phyloP scores from a whole-genome alignment of 1,140 invertebrate genomes.

The Psix sp. region DNA sequence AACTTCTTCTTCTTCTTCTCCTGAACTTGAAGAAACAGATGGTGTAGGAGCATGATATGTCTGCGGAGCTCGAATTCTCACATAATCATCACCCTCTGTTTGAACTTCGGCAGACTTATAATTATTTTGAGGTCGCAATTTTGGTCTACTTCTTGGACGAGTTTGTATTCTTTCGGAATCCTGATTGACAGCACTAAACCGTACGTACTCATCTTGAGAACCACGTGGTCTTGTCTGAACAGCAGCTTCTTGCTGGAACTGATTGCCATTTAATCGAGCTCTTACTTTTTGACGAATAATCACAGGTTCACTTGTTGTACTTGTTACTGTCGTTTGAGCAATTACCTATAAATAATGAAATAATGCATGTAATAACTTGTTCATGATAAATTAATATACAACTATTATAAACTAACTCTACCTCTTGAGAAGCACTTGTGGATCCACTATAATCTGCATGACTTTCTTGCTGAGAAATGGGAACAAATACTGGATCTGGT shows the following conservation, averaged over 20 bases:
- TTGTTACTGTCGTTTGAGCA: conserved; percentile 42
- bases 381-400: not conserved
- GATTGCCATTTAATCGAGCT: conserved; percentile 57
- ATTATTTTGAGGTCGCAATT: conserved; percentile 53
- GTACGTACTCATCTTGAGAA: conserved; percentile 72
- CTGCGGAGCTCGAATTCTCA: conserved; percentile 66
- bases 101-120: conserved; percentile 65
- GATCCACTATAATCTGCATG: conserved; percentile 58
- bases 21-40: conserved; percentile 15
- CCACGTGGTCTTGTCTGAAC: conserved; percentile 69
- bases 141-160: conserved; percentile 52
- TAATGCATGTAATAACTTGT: not conserved
- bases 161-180: conserved; percentile 42
- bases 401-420: conserved; percentile 22
- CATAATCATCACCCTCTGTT: conserved; percentile 71
- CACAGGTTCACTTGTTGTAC: conserved; percentile 63
- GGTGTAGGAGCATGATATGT: conserved; percentile 50
- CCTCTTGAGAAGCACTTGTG: conserved; percentile 53
- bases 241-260: conserved; percentile 63
- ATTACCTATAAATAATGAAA: conserved; percentile 10
- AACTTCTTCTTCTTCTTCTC: conserved; percentile 52
- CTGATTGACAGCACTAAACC: conserved; percentile 72
- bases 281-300: conserved; percentile 69
- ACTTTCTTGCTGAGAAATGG: conserved; percentile 59
- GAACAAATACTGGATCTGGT: conserved; percentile 54